phyloP scores from a whole-genome alignment of 2,888 invertebrate genomes.

The Malachius bipustulatus region DNA sequence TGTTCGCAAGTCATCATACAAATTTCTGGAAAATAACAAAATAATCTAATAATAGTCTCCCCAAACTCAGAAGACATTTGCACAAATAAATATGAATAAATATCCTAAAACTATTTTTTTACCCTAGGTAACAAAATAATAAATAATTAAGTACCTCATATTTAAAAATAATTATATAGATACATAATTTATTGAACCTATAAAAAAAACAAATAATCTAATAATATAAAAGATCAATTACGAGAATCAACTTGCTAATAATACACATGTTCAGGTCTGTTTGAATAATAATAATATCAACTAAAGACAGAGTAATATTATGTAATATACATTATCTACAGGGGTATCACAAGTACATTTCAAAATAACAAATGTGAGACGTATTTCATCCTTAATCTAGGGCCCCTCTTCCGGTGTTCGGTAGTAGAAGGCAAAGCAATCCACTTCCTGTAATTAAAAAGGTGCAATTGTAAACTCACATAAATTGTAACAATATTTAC shows the following conservation, averaged over 20 bases:
- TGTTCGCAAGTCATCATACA: no score
- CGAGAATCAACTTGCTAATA: conserved; percentile 1
- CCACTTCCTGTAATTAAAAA: conserved; percentile 52
- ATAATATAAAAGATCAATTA: not conserved
- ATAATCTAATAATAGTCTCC: no score
- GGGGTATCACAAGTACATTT: conserved; percentile 14
- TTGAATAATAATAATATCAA: not conserved
- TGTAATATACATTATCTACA: conserved; percentile 9
- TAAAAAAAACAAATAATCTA: not conserved
- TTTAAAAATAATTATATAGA: not conserved
- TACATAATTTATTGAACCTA: not conserved
- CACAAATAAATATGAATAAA: no score
- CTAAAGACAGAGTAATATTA: not conserved
- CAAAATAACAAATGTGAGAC: conserved; percentile 2
- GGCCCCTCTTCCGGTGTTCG: conserved; percentile 62
- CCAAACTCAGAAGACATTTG: no score
- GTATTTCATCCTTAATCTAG: conserved; percentile 44
- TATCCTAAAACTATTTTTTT: no score
- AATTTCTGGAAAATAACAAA: no score
- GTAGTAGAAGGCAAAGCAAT: conserved; percentile 59
- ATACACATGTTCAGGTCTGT: conserved; percentile 1
- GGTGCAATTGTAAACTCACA: conserved; percentile 7
- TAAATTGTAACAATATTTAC: not conserved
- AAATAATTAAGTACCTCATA: conserved; percentile 1
- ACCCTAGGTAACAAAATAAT: conserved; percentile 2